A percentile compares a stretch with the other conserved stretches of the same genome.
Evolutionary conservation across 2,797 vertebrate species (phyloP).

Genomic region (Hipposideros larvatus): DNA sequence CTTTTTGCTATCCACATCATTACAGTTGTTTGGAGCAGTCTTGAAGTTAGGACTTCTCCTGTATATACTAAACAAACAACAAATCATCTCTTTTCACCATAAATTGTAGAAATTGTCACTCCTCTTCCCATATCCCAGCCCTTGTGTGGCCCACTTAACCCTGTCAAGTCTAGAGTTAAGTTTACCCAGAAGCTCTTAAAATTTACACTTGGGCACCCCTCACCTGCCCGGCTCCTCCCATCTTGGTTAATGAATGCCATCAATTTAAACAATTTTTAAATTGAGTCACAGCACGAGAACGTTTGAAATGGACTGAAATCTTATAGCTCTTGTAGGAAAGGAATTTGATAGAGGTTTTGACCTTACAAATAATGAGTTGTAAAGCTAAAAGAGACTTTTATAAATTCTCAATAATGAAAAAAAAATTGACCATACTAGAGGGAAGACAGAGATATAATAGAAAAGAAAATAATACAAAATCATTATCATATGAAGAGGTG

Average conservation of each 20-base stretch:
- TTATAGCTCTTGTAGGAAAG: background rate
- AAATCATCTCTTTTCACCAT: background rate
- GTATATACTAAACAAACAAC: background rate
- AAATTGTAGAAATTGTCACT: background rate
- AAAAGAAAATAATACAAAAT: slow-evolving; percentile 36
- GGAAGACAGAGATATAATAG: background rate
- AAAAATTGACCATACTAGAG: background rate
- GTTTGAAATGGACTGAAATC: slow-evolving; percentile 7
- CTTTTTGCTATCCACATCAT: background rate
- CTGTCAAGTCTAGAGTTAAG: slow-evolving; percentile 51
- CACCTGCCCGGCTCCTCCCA: background rate
- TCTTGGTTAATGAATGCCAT: slow-evolving; percentile 75
- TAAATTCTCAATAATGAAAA: background rate
- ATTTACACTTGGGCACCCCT: background rate
- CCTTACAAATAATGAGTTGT: background rate
- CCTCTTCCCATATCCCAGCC: background rate
- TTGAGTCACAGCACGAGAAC: background rate
- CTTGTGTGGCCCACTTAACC: background rate
- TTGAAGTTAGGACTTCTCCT: background rate
- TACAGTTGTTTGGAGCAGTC: background rate
- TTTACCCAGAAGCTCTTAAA: slow-evolving; percentile 25
- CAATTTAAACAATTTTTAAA: slow-evolving; percentile 48
- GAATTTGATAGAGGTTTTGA: slow-evolving; percentile 10
- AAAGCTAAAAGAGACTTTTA: background rate
- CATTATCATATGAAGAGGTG: background rate